These are phyloP conservation scores for Scrobipalpa costella DNA, from an alignment of 2,888 invertebrate species.

Conservation along the genomic window DNA sequence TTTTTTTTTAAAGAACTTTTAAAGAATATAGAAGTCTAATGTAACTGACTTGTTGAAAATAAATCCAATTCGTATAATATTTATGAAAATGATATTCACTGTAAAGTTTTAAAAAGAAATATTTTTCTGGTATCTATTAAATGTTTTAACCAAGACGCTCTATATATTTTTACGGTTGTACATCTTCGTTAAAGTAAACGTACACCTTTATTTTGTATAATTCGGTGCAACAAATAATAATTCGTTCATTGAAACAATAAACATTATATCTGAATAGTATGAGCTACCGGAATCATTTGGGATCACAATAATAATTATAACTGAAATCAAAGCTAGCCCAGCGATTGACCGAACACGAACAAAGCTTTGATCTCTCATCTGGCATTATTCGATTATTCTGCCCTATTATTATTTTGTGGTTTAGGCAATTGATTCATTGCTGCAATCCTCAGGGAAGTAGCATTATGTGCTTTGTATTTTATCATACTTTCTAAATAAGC, in stretches of 20 bases:
- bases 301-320: not conserved
- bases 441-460: not conserved
- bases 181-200: no score
- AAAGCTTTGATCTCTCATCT: conserved; percentile 16
- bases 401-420: conserved; percentile 6
- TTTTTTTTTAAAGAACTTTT: not conserved
- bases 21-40: not conserved
- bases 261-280: no score
- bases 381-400: not conserved
- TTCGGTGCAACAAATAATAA: no score
- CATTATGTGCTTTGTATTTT: not conserved
- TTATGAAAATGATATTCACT: no score
- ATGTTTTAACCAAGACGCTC: no score
- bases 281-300: no score
- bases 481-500: not conserved
- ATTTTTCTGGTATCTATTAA: no score
- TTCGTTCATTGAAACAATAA: no score
- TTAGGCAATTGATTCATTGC: not conserved
- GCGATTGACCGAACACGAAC: not conserved
- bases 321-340: not conserved
- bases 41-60: not conserved
- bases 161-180: no score
- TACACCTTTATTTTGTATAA: no score
- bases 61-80: not conserved
- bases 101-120: no score